phyloP scores from a whole-genome alignment of 2,797 vertebrate species.

The Acanthis flammea region DNA sequence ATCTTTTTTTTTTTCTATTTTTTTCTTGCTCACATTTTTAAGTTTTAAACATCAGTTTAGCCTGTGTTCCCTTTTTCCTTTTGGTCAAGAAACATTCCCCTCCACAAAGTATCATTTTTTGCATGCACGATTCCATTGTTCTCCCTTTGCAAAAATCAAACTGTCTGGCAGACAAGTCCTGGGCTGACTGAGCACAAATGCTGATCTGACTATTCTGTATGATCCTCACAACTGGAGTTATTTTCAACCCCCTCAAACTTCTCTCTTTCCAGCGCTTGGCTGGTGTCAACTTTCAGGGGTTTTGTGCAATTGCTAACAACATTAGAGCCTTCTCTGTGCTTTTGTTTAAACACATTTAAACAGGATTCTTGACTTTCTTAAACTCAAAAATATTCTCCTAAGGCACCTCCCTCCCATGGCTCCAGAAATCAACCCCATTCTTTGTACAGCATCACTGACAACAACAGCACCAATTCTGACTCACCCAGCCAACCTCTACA shows the following conservation, averaged over 20 bases:
- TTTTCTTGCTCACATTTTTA: background rate
- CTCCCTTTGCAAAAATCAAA: background rate
- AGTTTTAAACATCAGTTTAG: background rate
- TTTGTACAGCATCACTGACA: background rate
- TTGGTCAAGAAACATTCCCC: background rate
- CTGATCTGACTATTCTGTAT: background rate
- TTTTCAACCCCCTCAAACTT: background rate
- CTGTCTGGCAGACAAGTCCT: background rate
- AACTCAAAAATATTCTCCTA: background rate
- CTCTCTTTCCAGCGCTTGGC: background rate
- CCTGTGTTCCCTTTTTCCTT: background rate
- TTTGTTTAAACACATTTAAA: background rate
- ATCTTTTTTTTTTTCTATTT: background rate
- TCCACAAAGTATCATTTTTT: constrained; percentile 1
- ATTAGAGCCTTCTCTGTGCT: background rate
- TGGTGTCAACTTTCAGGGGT: background rate
- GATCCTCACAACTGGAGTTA: background rate
- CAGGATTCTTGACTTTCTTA: background rate
- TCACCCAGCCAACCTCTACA: background rate
- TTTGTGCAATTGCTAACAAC: background rate
- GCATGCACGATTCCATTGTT: background rate
- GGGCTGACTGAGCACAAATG: background rate
- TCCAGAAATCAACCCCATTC: background rate
- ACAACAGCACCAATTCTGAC: background rate
- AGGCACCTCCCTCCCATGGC: background rate